Conservation (phyloP, 2,113 vertebrate species). For the Pterocles burchelli region DNA sequence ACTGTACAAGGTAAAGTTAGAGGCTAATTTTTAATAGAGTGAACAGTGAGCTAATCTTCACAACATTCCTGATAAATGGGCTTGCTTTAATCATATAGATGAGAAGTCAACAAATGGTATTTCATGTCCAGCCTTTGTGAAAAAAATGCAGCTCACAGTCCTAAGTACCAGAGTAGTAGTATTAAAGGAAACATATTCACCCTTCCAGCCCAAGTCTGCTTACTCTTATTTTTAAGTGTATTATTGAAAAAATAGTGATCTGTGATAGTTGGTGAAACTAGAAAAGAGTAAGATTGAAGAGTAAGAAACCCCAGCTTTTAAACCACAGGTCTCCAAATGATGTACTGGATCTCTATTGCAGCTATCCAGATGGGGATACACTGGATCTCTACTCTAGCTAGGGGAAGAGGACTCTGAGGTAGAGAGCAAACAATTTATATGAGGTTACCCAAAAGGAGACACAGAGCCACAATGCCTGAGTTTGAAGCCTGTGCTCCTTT, state of each 20-base stretch:
- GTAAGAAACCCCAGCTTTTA: neutral
- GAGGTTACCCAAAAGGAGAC: neutral
- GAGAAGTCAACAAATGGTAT: neutral
- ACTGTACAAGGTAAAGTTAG: neutral
- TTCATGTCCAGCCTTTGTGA: neutral
- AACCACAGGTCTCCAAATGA: neutral
- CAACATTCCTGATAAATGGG: neutral
- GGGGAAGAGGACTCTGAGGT: neutral
- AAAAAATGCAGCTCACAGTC: neutral
- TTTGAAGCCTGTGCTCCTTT: neutral
- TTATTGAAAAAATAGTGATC: neutral
- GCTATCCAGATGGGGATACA: neutral
- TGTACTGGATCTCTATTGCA: neutral
- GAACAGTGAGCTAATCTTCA: neutral
- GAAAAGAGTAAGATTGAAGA: neutral
- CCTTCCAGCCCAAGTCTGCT: neutral
- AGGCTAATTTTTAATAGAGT: neutral
- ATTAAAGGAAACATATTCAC: neutral
- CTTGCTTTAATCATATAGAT: neutral
- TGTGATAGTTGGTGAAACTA: neutral
- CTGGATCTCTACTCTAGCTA: neutral
- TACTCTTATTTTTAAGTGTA: neutral
- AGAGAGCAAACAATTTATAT: neutral
- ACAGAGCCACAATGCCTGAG: neutral
- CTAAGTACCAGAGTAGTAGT: neutral